Conservation (phyloP, 2,888 invertebrate genomes). For the Cryptus armator region DNA sequence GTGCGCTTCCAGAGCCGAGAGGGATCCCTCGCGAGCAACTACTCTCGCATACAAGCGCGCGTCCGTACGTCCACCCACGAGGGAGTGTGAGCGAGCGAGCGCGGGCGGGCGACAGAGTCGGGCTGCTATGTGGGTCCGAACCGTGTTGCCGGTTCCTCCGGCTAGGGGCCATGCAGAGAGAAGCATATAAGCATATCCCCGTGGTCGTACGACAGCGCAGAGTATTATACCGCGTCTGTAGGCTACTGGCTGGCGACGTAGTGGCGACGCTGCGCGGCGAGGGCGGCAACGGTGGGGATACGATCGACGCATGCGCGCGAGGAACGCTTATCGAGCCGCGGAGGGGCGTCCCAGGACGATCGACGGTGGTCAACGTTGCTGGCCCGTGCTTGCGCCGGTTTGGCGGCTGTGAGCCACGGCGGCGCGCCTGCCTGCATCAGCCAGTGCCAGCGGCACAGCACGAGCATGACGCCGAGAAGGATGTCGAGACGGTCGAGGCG, state of each 20-base stretch:
- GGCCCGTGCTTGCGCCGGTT: conserved; percentile 65
- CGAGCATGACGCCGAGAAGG: conserved; percentile 45
- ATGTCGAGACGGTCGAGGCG: conserved; percentile 3
- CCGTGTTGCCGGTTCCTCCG: conserved; percentile 81
- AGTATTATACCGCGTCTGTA: conserved; percentile 66
- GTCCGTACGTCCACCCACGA: conserved; percentile 74
- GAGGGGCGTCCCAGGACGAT: conserved; percentile 78
- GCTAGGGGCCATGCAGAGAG: conserved; percentile 53
- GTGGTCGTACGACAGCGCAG: conserved; percentile 62
- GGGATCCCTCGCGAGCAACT: conserved; percentile 73
- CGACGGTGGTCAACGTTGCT: conserved; percentile 67
- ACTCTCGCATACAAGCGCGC: conserved; percentile 82
- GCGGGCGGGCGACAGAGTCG: conserved; percentile 74
- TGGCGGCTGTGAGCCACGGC: conserved; percentile 28
- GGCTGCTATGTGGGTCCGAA: conserved; percentile 78
- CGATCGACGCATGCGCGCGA: conserved; percentile 69
- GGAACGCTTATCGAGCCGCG: conserved; percentile 76
- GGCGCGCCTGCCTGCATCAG: conserved; percentile 29
- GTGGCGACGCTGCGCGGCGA: conserved; percentile 71
- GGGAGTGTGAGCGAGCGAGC: conserved; percentile 59
- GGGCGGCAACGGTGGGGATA: conserved; percentile 53
- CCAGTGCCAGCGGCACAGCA: conserved; percentile 10
- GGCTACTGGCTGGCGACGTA: conserved; percentile 85
- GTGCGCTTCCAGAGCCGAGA: conserved; percentile 70
- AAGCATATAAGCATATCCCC: conserved; percentile 59